Conservation (phyloP, 2,888 invertebrate genomes). For the Sialis fuliginosa region DNA sequence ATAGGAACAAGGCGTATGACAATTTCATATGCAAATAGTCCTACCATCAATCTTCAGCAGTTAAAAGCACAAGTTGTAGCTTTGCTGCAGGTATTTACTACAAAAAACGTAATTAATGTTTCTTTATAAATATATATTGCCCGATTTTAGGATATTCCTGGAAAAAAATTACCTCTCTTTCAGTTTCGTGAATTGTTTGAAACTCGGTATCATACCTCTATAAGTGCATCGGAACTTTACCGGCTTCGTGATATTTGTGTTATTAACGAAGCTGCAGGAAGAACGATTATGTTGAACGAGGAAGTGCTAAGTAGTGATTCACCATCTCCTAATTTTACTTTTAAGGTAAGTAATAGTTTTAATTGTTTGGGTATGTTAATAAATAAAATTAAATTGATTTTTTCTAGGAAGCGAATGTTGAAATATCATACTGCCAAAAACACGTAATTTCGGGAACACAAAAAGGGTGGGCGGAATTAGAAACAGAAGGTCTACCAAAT, state of each 20-base stretch:
- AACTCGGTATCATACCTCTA: constrained; percentile 56
- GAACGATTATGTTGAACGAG: constrained; percentile 46
- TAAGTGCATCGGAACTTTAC: constrained; percentile 52
- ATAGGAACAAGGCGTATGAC: constrained; percentile 65
- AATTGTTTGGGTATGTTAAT: neutral
- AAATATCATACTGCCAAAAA: constrained; percentile 1
- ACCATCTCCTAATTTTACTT: constrained; percentile 25
- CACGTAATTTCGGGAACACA: neutral
- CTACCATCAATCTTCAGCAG: constrained; percentile 42
- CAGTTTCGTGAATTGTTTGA: constrained; percentile 71
- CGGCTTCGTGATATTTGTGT: constrained; percentile 61
- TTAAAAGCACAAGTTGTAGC: constrained; percentile 51
- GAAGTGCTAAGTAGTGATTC: constrained; percentile 33
- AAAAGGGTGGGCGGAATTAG: constrained; percentile 51
- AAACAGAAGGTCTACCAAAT: constrained; percentile 43
- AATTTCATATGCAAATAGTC: constrained; percentile 48
- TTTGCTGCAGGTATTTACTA: constrained; percentile 34
- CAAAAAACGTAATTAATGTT: neutral
- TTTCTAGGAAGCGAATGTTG: neutral
- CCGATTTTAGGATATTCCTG: constrained; percentile 47
- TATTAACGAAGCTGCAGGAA: constrained; percentile 48
- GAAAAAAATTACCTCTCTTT: constrained; percentile 56
- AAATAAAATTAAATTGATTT: neutral
- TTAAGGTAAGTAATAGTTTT: neutral
- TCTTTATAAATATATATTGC: neutral